A percentile compares a stretch with the other conserved stretches of the same genome.
phyloP scores from a whole-genome alignment of 2,113 vertebrate genomes.

The Albula glossodonta region DNA sequence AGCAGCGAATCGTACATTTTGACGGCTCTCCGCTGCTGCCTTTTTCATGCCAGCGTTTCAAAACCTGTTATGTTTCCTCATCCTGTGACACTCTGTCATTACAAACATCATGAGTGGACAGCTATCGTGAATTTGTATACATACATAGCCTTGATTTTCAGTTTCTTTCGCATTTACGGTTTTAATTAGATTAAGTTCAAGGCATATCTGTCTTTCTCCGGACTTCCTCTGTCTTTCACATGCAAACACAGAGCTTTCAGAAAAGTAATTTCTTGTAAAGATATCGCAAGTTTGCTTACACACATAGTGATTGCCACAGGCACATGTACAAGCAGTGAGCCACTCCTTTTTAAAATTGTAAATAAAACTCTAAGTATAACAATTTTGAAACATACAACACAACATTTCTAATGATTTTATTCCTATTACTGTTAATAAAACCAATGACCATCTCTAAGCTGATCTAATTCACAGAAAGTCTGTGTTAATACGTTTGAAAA shows the following conservation, averaged over 20 bases:
- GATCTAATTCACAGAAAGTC: background rate
- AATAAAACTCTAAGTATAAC: background rate
- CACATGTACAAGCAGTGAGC: background rate
- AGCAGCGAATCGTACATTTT: constrained; percentile 68
- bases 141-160: background rate
- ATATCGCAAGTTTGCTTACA: background rate
- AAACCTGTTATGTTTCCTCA: constrained; percentile 60
- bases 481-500: background rate
- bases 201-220: background rate
- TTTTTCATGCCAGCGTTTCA: constrained; percentile 67
- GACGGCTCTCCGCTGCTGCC: constrained; percentile 48
- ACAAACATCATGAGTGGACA: constrained; percentile 73
- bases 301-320: background rate
- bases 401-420: background rate
- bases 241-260: background rate
- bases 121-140: constrained; percentile 54
- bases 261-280: background rate
- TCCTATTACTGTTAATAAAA: background rate
- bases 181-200: background rate
- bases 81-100: constrained; percentile 66
- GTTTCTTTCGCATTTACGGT: background rate
- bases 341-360: background rate
- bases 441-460: background rate
- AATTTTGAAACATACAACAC: background rate
- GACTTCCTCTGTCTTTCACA: background rate